Evolutionary conservation across 2,888 invertebrate genomes (phyloP).

Genomic region (Acronicta alni): DNA sequence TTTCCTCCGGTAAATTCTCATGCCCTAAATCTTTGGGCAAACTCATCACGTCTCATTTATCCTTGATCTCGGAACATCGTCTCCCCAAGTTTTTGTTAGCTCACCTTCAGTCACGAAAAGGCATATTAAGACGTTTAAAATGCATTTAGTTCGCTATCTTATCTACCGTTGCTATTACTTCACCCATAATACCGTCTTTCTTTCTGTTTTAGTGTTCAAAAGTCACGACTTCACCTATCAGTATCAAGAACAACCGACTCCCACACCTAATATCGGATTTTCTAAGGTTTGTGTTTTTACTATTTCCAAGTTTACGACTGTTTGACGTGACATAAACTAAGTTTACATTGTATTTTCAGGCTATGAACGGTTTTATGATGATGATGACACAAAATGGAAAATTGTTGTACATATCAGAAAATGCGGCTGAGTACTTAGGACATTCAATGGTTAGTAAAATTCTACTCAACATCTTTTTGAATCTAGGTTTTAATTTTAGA

Average conservation of each 20-base stretch:
- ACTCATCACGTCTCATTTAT: conserved; percentile 85
- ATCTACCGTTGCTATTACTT: conserved; percentile 84
- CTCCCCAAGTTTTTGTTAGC: conserved; percentile 84
- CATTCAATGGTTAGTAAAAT: conserved; percentile 96
- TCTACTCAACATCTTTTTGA: neutral
- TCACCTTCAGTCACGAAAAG: conserved; percentile 87
- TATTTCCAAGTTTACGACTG: conserved; percentile 75
- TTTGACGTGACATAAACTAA: conserved; percentile 66
- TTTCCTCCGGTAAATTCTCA: conserved; percentile 77
- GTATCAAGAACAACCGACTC: conserved; percentile 91
- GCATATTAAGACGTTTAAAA: conserved; percentile 88
- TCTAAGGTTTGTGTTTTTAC: conserved; percentile 92
- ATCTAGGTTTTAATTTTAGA: neutral
- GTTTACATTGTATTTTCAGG: conserved; percentile 91
- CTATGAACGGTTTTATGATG: conserved; percentile 98
- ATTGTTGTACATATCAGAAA: conserved; percentile 99
- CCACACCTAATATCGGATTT: conserved; percentile 96
- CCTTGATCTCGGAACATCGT: conserved; percentile 73
- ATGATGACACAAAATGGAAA: conserved; percentile 99
- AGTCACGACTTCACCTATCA: conserved; percentile 92
- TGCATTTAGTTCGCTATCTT: conserved; percentile 87
- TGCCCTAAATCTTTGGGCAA: conserved; percentile 77
- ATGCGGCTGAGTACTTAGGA: conserved; percentile 99
- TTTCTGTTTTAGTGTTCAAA: conserved; percentile 95
- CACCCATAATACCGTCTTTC: conserved; percentile 87